Base-by-base conservation (phyloP, 2,888 invertebrate species). In the Teinopalpus imperialis region DNA sequence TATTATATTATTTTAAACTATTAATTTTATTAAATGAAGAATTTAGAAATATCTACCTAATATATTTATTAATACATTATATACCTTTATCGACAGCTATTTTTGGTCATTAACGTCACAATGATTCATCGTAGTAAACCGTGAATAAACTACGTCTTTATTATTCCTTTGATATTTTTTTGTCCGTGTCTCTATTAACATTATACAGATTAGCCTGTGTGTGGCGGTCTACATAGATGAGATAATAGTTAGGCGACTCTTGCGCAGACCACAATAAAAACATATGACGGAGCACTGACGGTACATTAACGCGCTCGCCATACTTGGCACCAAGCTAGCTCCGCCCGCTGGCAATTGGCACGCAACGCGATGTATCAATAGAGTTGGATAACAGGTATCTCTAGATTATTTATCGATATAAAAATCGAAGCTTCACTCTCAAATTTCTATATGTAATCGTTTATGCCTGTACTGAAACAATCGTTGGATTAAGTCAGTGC, bases 241-340 rank as follows among this genome's bases (percentile, higher is more conserved):
- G 65, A 66, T 79, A 77, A 77, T 76, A 74, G 74, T 68, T 63
- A 65, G 59, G 55, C 61, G 59, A 61, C 63, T 66, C 67, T 66
- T 59, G 66, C 61, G 61, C 71, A 65, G 68, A 67, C 59, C 62
- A 74, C 76, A 78, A 79, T 68, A 74, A 82, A 81, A 81, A 78
- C 74, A 80, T 69, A 73, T 74, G 71, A 72, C 59, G 63, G 61
- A 69, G 69, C 70, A 74, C 63, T 59, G 74, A 64, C 67, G 80
- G 62, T 81, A 83, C 81, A 88, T 86, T 88, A 88, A 72, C 87
- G 86, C 78, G 82, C 83, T 73, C 81, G 79, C 81, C 86, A 88
- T 88, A 83, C 73, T 87, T 88, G 87, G 86, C 86, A 86, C 75
- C 72, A 61, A 65, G 58, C 64, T 66, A 63, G 66, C 82, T 66